Conservation (phyloP, 2,888 invertebrate genomes). For the Carterocephalus palaemon region DNA sequence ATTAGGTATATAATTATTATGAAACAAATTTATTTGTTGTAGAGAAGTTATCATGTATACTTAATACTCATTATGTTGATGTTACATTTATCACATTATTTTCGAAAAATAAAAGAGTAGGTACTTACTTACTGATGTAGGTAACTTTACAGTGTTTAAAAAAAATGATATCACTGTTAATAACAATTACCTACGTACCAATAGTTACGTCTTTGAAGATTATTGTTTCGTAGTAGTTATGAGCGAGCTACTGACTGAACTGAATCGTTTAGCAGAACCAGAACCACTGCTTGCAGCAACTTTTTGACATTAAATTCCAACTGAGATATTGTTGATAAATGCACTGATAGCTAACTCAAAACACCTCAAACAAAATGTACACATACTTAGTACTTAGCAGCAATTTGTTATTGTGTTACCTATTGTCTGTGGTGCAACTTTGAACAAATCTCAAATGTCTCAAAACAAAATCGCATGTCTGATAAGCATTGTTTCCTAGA, state of each 20-base stretch:
- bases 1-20: background rate
- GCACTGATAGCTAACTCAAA: conserved; percentile 26
- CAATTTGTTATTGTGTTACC: background rate
- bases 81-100: conserved; percentile 14
- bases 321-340: conserved; percentile 17
- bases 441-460: conserved; percentile 51
- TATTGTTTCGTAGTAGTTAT: conserved; percentile 37
- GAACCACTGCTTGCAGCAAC: conserved; percentile 33
- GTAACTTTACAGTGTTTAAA: conserved; percentile 47
- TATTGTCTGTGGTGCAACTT: conserved; percentile 41
- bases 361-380: conserved; percentile 6
- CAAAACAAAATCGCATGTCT: conserved; percentile 59
- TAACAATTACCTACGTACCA: conserved; percentile 45
- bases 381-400: conserved; percentile 2
- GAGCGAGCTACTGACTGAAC: too few relatives aligned
- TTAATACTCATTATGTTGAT: conserved; percentile 10
- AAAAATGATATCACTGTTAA: conserved; percentile 54
- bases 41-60: conserved; percentile 9
- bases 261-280: conserved; percentile 47
- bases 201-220: conserved; percentile 37
- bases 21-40: conserved; percentile 11
- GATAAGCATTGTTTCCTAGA: conserved; percentile 61
- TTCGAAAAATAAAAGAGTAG: conserved; percentile 35
- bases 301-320: conserved; percentile 22
- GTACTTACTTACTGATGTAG: too few relatives aligned